Percentiles rank a stretch among this genome's conserved stretches.
Conservation (phyloP, 2,888 invertebrate species). For the Drosophila pegasa region DNA sequence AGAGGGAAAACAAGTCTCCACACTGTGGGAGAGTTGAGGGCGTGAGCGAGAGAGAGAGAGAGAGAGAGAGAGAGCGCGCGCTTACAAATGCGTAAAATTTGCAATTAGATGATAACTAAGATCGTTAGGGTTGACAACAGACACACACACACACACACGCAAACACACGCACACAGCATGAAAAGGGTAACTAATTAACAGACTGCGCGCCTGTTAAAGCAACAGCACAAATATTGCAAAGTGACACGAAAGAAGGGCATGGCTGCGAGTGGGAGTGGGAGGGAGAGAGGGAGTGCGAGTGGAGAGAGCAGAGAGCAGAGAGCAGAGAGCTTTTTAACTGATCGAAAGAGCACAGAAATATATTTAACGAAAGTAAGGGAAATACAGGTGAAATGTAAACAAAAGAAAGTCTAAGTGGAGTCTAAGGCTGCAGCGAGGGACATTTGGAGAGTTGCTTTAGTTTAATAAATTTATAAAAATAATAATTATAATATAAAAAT, state of each 20-base stretch:
- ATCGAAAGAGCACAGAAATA: not conserved
- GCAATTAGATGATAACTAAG: slow-evolving; percentile 51
- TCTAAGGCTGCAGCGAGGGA: not conserved
- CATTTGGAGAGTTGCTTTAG: no score
- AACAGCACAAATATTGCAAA: slow-evolving; percentile 16
- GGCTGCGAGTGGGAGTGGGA: not conserved
- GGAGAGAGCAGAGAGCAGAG: not conserved
- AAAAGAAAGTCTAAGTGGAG: not conserved
- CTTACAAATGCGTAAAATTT: slow-evolving; percentile 50
- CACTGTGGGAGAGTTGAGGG: slow-evolving; percentile 40
- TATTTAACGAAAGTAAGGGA: not conserved
- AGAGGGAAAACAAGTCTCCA: slow-evolving; percentile 51
- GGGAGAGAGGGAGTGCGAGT: not conserved
- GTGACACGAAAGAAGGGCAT: slow-evolving; percentile 17
- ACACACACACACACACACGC: slow-evolving; percentile 1
- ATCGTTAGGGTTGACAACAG: slow-evolving; percentile 21
- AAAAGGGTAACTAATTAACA: slow-evolving; percentile 33
- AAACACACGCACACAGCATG: not conserved
- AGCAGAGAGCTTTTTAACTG: not conserved
- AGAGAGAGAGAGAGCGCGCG: not conserved
- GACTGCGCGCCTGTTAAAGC: slow-evolving; percentile 1
- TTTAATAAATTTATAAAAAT: no score
- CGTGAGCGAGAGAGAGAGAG: not conserved
- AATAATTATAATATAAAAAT: no score
- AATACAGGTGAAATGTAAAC: not conserved